Evolutionary conservation across 2,113 vertebrate species (phyloP).

Genomic region (Mixornis gularis): DNA sequence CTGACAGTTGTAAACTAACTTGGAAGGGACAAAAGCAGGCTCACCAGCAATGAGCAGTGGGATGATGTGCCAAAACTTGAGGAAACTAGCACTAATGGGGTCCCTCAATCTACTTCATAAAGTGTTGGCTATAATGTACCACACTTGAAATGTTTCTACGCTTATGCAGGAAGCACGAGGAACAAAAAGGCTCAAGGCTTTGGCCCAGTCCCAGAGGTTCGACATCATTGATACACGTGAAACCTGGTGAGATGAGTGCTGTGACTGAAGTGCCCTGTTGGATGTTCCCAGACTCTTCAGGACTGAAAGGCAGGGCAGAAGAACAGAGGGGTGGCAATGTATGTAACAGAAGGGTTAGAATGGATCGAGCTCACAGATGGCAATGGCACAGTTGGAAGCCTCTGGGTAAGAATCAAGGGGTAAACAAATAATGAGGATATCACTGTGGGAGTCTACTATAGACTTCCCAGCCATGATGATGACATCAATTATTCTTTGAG

Average conservation of each 20-base stretch:
- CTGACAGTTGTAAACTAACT: not conserved
- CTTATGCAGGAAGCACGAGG: not conserved
- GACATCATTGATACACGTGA: not conserved
- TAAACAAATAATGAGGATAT: not conserved
- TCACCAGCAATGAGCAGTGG: not conserved
- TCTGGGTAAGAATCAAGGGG: not conserved
- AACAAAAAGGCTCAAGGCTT: not conserved
- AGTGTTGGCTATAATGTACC: not conserved
- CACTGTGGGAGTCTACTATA: not conserved
- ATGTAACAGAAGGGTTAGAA: not conserved
- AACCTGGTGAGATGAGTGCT: not conserved
- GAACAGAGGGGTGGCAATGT: not conserved
- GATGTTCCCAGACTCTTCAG: not conserved
- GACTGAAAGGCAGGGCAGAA: not conserved
- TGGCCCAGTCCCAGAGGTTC: not conserved
- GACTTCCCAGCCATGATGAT: fast-evolving
- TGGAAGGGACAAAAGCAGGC: not conserved
- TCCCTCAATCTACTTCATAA: not conserved
- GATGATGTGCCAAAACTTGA: not conserved
- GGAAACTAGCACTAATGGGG: not conserved
- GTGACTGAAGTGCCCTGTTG: too few species aligned
- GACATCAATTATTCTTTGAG: not conserved
- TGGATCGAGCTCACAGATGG: not conserved
- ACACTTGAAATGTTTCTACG: not conserved
- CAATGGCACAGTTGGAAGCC: not conserved